A percentile compares a stretch with the other conserved stretches of the same genome.
Evolutionary conservation across 2,888 invertebrate genomes (phyloP).

Genomic region (Biston stratarius): DNA sequence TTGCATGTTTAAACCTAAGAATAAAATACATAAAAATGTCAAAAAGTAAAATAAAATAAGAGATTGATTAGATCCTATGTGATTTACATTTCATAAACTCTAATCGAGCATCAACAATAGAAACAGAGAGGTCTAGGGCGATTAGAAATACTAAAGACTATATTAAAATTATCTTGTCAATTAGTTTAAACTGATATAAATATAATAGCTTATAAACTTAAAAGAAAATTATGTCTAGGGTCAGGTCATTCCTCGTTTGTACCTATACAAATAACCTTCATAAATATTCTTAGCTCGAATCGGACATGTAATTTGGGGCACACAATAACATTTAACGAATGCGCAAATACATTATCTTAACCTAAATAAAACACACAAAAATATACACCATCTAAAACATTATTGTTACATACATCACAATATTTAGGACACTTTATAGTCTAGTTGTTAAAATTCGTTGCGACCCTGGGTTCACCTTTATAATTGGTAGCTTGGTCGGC

Average conservation of each 20-base stretch:
- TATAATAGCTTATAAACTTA: conserved; percentile 7
- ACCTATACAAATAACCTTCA: conserved; percentile 34
- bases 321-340: conserved; percentile 81
- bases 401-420: conserved; percentile 85
- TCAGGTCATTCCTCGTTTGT: conserved; percentile 27
- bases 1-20: conserved; percentile 62
- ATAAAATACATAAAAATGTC: conserved; percentile 67
- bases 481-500: conserved; percentile 60
- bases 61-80: conserved; percentile 60
- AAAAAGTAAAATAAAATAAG: conserved; percentile 70
- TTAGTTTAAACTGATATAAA: conserved; percentile 33
- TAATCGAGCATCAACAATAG: conserved; percentile 56
- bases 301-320: conserved; percentile 45
- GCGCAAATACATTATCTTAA: conserved; percentile 69
- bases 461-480: conserved; percentile 66
- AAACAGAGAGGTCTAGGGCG: conserved; percentile 60
- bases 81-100: conserved; percentile 53
- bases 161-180: conserved; percentile 38
- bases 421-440: conserved; percentile 80
- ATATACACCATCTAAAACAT: conserved; percentile 83
- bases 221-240: conserved; percentile 29
- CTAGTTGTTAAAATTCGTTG: conserved; percentile 82
- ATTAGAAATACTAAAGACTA: conserved; percentile 45
- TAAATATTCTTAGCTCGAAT: conserved; percentile 27
- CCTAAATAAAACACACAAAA: conserved; percentile 83